Percentiles rank a stretch among this genome's conserved stretches.
Evolutionary conservation across 2,888 invertebrate genomes (phyloP).

Genomic region (Cosmorhoe ocellata): DNA sequence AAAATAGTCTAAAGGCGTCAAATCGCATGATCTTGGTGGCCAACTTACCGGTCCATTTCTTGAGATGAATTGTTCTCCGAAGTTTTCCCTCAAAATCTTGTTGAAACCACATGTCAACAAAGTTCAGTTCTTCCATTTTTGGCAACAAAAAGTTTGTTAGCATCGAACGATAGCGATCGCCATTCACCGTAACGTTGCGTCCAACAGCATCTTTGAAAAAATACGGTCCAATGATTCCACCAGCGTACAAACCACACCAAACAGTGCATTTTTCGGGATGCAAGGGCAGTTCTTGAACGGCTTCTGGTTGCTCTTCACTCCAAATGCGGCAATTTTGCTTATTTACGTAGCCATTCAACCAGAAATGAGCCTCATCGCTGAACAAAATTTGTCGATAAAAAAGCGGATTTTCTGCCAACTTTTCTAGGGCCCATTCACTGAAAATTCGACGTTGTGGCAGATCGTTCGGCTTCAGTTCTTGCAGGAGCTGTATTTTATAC

Average conservation of each 20-base stretch:
- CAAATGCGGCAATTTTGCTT: conserved; percentile 20
- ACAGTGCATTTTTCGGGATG: conserved; percentile 23
- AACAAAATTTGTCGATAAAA: conserved; percentile 5
- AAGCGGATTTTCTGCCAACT: neutral
- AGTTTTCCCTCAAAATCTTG: conserved; percentile 17
- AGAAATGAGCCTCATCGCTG: conserved; percentile 17
- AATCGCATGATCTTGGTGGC: neutral
- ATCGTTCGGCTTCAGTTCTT: neutral
- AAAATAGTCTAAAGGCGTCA: too few species aligned
- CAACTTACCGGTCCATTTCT: neutral
- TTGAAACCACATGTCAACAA: conserved; percentile 28
- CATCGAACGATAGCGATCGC: conserved; percentile 20
- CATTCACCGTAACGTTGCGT: conserved; percentile 19
- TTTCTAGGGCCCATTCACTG: neutral
- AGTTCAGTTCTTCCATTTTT: conserved; percentile 21
- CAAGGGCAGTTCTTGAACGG: conserved; percentile 13
- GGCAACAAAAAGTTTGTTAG: conserved; percentile 22
- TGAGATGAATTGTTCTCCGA: conserved; percentile 1
- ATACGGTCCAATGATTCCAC: conserved; percentile 1
- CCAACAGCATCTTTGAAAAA: conserved; percentile 14
- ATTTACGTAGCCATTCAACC: conserved; percentile 18
- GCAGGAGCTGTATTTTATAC: neutral
- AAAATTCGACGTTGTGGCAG: neutral
- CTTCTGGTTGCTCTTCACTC: conserved; percentile 16
- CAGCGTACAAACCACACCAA: conserved; percentile 7